These are phyloP conservation scores for Bombus waltoni DNA, from an alignment of 1,140 invertebrate species.

Conservation along the genomic window DNA sequence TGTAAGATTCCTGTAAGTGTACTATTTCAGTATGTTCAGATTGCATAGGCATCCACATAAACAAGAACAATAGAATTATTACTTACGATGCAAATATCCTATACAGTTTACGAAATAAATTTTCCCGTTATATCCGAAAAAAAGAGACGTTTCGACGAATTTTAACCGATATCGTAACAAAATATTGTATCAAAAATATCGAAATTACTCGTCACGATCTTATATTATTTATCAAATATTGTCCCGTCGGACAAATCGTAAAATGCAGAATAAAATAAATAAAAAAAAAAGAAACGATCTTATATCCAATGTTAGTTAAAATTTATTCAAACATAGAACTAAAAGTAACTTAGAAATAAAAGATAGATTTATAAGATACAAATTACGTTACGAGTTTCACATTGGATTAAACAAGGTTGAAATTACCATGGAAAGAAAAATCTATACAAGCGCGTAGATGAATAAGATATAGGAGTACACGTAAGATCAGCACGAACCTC, in stretches of 20 bases:
- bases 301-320: neutral
- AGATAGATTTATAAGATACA: neutral
- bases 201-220: neutral
- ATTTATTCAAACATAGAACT: neutral
- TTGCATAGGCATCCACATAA: neutral
- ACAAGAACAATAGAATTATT: neutral
- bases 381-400: neutral
- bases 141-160: neutral
- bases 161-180: neutral
- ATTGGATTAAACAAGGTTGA: neutral
- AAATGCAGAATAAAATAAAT: too few relatives aligned
- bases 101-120: neutral
- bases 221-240: neutral
- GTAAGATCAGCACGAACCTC: constrained; percentile 17
- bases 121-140: neutral
- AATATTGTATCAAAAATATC: too few relatives aligned
- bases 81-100: too few relatives aligned
- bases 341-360: neutral
- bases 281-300: neutral
- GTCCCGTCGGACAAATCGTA: too few relatives aligned
- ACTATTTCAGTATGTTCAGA: neutral
- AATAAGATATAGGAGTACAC: constrained; percentile 19
- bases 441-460: neutral
- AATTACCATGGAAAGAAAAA: neutral
- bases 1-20: neutral